phyloP scores from a whole-genome alignment of 2,797 vertebrate genomes.

The Paratrypauchen microcephalus region DNA sequence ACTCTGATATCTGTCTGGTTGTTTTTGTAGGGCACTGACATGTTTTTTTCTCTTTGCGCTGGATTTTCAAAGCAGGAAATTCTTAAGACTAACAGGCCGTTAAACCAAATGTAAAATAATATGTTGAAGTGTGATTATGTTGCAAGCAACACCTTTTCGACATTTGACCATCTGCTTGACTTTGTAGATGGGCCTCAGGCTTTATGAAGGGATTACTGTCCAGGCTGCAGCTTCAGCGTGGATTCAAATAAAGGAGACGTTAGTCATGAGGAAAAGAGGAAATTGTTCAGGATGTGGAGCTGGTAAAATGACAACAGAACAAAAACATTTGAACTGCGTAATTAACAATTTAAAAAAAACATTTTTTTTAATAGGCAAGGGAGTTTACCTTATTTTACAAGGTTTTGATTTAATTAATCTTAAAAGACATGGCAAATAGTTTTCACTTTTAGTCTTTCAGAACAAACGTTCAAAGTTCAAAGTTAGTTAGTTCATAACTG shows the following conservation, averaged over 20 bases:
- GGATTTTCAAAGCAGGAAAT: background rate
- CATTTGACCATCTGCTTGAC: conserved; percentile 35
- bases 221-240: conserved; percentile 46
- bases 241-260: conserved; percentile 42
- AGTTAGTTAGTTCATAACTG: no score
- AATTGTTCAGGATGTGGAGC: conserved; percentile 53
- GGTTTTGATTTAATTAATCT: conserved; percentile 6
- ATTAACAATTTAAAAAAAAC: conserved; percentile 43
- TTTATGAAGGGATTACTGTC: conserved; percentile 71
- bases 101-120: conserved; percentile 12
- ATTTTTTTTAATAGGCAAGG: background rate
- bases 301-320: conserved; percentile 29
- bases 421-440: conserved; percentile 9
- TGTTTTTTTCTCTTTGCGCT: background rate
- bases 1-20: background rate
- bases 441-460: conserved; percentile 20
- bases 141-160: background rate
- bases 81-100: background rate
- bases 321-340: conserved; percentile 54
- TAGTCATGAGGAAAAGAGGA: conserved; percentile 51
- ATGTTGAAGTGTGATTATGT: conserved; percentile 11
- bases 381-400: conserved; percentile 13
- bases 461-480: no score
- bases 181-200: conserved; percentile 50
- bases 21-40: background rate